Base-by-base conservation (phyloP, 2,888 invertebrate genomes). In the Drosophila monieri region DNA sequence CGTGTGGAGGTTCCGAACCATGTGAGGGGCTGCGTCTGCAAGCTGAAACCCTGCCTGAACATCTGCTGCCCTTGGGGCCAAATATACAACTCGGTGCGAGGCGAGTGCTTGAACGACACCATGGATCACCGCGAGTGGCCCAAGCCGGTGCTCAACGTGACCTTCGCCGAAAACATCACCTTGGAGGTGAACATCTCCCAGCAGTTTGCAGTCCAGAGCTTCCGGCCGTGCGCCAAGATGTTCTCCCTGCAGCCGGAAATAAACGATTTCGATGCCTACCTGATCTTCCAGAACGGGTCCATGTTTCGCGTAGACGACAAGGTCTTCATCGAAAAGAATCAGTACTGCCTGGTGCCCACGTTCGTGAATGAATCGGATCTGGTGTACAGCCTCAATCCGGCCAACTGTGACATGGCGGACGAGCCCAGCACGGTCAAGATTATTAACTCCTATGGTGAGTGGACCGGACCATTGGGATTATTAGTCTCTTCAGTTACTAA, bases 1-100 rank as follows among this genome's bases (percentile, higher is more conserved):
- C 78, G 65, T 0, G 47, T 87, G 0, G 81, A 88, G 25, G 90
- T 86, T 2, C 57, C 78, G 3, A 79, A 86, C 3, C 90, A 90
- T 66, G 58, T 75, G n/a, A 88, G 91, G 2, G 92, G 91, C 2
- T 92, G 92, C 58, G 80, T 91, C 23, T 92, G 92, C 58, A 78
- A 86, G 18, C 35, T 91, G n/a, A 90, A 88, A 69, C 68, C 88
- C 1, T 92, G 92, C 61, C 76, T 92, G 3, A 89, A 91, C 37
- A 85, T 91, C 12, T 92, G 92, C 61, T 92, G 92, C 64, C 90
- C 89, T 0, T 77, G 76, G 46, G 79, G 77, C 1, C 66, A 78
- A 15, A 43, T 71, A 21, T 88, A 64, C 32, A 73, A 70, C 15
- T 27, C 39, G 1, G 65, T 52, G 6, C 37, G 21, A 18, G 72